Evolutionary conservation across 2,113 vertebrate genomes (phyloP).

Genomic region (Sprattus sprattus): DNA sequence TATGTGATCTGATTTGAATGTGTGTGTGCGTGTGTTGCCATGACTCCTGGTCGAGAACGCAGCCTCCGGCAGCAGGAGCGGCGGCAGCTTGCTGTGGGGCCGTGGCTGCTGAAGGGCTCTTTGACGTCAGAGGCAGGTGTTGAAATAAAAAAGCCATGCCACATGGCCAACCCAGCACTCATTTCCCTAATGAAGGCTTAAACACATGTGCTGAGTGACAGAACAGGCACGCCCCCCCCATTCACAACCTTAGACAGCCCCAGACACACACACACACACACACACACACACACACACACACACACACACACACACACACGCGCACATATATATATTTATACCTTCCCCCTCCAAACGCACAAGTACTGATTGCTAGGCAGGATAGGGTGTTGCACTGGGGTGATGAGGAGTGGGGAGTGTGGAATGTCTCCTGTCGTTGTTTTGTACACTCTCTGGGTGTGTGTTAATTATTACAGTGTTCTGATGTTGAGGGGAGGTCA

Average conservation of each 20-base stretch:
- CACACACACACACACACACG: neutral
- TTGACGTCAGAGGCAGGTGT: constrained; percentile 46
- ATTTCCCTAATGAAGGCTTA: constrained; percentile 45
- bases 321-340: neutral
- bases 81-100: neutral
- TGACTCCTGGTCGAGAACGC: neutral
- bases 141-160: constrained; percentile 28
- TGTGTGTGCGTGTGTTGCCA: neutral
- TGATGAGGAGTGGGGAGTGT: neutral
- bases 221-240: neutral
- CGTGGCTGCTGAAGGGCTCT: neutral
- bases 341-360: neutral
- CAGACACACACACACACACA: neutral
- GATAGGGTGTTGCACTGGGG: neutral
- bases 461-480: neutral
- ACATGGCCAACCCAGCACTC: constrained; percentile 15
- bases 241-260: constrained; percentile 22
- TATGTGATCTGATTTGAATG: neutral
- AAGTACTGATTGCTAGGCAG: neutral
- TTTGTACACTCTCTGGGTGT: neutral
- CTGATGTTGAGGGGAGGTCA: neutral
- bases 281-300: neutral
- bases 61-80: neutral
- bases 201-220: constrained; percentile 29
- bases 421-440: neutral